A percentile compares a stretch with the other conserved stretches of the same genome.
Conservation (phyloP, 2,888 invertebrate species). For the Seira sanloemensis region DNA sequence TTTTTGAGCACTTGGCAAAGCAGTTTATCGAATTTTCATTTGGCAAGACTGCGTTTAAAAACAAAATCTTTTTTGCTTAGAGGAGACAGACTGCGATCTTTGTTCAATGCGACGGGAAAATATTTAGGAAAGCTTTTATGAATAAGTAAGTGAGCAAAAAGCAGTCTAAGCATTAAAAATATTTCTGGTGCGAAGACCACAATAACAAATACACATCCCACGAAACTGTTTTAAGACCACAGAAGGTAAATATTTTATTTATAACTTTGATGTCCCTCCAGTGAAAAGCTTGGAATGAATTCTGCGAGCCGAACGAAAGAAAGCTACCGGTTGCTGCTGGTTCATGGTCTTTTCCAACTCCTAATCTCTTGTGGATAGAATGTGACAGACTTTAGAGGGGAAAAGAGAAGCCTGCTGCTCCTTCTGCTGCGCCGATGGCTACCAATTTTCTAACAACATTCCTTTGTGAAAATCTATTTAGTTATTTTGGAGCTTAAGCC, state of each 20-base stretch:
- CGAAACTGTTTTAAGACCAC: background rate
- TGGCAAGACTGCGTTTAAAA: too few species aligned
- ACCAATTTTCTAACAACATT: background rate
- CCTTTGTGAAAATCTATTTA: background rate
- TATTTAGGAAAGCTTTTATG: too few species aligned
- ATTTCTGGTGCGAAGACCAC: too few species aligned
- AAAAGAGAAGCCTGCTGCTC: background rate
- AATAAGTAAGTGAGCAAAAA: too few species aligned
- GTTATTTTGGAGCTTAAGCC: background rate
- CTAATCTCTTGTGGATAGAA: background rate
- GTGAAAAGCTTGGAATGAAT: background rate
- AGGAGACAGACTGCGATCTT: too few species aligned
- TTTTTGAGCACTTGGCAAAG: too few species aligned
- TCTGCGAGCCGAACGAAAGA: background rate
- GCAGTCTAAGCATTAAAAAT: too few species aligned
- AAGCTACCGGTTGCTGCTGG: background rate
- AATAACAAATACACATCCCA: too few species aligned
- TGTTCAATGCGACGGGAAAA: too few species aligned
- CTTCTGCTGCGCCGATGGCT: background rate
- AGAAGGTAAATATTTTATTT: background rate
- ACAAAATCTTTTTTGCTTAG: too few species aligned
- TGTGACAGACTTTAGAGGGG: background rate
- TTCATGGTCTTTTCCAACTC: background rate
- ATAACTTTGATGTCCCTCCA: background rate
- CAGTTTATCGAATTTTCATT: too few species aligned